Evolutionary conservation across 2,797 vertebrate species (phyloP).

Genomic region (Cacajao melanocephalus): DNA sequence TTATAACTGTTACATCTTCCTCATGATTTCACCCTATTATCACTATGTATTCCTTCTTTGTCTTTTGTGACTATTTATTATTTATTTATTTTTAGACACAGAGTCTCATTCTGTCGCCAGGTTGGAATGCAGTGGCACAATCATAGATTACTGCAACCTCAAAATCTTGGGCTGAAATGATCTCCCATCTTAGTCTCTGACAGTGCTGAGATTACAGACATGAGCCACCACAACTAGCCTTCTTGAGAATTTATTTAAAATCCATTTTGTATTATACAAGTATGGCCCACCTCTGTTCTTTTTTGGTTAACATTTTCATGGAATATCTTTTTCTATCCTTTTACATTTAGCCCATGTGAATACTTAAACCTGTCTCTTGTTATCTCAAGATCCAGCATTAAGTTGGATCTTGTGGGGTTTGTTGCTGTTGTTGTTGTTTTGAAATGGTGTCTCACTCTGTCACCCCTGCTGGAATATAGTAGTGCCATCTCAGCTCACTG

Average conservation of each 20-base stretch:
- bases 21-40: not conserved
- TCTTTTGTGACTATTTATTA: not conserved
- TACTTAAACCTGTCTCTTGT: not conserved
- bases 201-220: not conserved
- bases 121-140: not conserved
- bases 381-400: not conserved
- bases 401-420: not conserved
- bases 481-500: not conserved
- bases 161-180: not conserved
- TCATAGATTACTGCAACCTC: not conserved
- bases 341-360: not conserved
- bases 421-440: not conserved
- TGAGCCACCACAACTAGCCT: not conserved
- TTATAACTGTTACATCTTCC: not conserved
- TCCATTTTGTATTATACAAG: not conserved
- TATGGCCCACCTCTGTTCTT: not conserved
- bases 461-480: not conserved
- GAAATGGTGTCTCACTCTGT: not conserved
- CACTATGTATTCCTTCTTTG: not conserved
- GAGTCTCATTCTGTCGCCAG: not conserved
- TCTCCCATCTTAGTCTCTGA: not conserved
- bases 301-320: not conserved
- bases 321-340: not conserved
- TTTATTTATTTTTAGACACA: not conserved
- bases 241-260: not conserved